Evolutionary conservation across 2,113 vertebrate genomes (phyloP), one percentile per base, ranked within the genome.

Genomic region (Indicator maculatus): DNA sequence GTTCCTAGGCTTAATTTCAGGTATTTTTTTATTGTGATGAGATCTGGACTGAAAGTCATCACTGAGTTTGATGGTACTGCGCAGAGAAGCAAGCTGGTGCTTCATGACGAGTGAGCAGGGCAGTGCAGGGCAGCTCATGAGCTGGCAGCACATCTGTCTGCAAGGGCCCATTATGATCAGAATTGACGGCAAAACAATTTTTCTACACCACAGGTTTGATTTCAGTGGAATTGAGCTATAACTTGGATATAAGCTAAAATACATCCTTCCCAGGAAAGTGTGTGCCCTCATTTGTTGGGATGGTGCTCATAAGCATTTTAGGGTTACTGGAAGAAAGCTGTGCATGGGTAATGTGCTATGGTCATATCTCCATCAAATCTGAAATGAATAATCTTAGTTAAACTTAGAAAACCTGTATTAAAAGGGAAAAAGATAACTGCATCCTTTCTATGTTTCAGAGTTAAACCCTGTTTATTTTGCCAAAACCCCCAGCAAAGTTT

Each of bases 341-440:
- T 58, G 27, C 2, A 1, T 50, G 45, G n/a, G 26, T 86, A 20
- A 53, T 21, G 9, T 39, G 47, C 76, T 66, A 2, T 1, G 4
- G 10, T 83, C 0, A 0, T 73, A 69, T 77, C 8, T 1, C 45
- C 27, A 36, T 80, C 65, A 50, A 39, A 66, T 86, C 52, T 67
- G 27, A 74, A 81, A 73, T 73, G 73, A 16, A 55, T 36, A 2
- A 5, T 24, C 60, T 24, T 39, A 50, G 20, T 77, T 88, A 83
- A 93, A 91, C 47, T 88, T 81, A 81, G 79, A 79, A n/a, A 39
- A 86, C 6, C 44, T 30, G 23, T 92, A 50, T 92, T 69, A 74
- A 77, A 86, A 65, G 50, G n/a, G 82, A 33, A 73, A 63, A 70
- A 63, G 55, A 77, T 8, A 84, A 24, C 24, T 64, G 21, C 59